Evolutionary conservation across 2,888 invertebrate genomes (phyloP).

Genomic region (Listrodromus nycthemerus): DNA sequence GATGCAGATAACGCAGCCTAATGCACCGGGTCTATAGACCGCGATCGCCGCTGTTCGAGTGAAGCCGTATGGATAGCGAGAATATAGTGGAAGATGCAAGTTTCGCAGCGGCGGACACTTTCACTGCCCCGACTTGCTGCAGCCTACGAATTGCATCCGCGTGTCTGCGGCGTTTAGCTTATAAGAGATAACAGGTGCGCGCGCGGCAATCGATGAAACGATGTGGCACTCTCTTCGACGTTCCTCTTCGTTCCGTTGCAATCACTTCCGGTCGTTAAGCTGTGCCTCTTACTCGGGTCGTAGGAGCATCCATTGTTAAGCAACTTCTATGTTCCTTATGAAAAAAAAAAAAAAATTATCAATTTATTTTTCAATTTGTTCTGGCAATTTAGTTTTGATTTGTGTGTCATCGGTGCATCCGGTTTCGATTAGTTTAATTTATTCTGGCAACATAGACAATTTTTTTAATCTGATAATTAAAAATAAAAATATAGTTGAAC

Average conservation of each 20-base stretch:
- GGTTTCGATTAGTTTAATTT: no score
- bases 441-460: no score
- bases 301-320: background rate
- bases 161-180: slow-evolving; percentile 30
- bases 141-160: slow-evolving; percentile 55
- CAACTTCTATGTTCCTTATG: background rate
- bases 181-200: slow-evolving; percentile 32
- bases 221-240: background rate
- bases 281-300: background rate
- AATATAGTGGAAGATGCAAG: slow-evolving; percentile 62
- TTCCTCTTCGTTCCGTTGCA: background rate
- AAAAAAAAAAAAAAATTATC: background rate
- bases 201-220: background rate
- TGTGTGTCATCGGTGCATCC: no score
- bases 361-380: no score
- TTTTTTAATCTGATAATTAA: no score
- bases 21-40: slow-evolving; percentile 49
- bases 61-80: slow-evolving; percentile 10
- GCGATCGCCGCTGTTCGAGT: slow-evolving; percentile 1
- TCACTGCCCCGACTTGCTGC: slow-evolving; percentile 64
- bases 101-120: slow-evolving; percentile 67
- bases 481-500: no score
- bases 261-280: slow-evolving; percentile 27
- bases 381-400: no score
- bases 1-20: slow-evolving; percentile 57